Conservation (phyloP, 1,140 invertebrate species). For the Penaeus vannamei region DNA sequence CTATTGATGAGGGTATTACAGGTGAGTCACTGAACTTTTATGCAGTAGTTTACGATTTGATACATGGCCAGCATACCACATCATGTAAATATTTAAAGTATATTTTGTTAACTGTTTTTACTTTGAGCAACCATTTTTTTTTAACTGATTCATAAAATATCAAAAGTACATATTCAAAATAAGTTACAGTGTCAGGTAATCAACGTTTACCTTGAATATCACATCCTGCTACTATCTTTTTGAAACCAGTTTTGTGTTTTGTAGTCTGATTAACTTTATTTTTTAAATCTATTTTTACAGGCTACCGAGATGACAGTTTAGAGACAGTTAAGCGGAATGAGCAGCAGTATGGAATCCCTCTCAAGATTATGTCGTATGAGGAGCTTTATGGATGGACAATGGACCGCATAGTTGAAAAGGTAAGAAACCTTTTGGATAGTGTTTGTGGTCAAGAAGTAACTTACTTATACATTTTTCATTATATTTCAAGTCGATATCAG, state of each 20-base stretch:
- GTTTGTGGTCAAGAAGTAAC: not conserved
- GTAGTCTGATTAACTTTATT: not conserved
- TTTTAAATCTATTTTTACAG: slow-evolving; percentile 70
- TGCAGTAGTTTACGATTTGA: not conserved
- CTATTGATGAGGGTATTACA: slow-evolving; percentile 79
- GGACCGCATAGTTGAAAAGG: slow-evolving; percentile 96
- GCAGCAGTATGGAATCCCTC: slow-evolving; percentile 92
- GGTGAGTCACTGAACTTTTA: slow-evolving; percentile 41
- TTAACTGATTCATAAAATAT: slow-evolving; percentile 58
- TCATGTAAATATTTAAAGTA: not conserved
- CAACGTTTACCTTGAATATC: too few species aligned
- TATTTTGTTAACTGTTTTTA: not conserved
- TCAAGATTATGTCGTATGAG: slow-evolving; percentile 98
- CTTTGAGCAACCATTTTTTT: slow-evolving; percentile 62
- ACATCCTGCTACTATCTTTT: too few species aligned
- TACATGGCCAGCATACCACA: not conserved
- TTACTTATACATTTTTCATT: not conserved
- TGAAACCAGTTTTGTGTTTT: not conserved
- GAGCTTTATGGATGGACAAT: slow-evolving; percentile 99
- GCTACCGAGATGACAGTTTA: slow-evolving; percentile 97
- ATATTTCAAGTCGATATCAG: too few species aligned
- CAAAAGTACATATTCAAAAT: too few species aligned
- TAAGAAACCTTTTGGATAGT: slow-evolving; percentile 67
- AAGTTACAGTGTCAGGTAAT: too few species aligned
- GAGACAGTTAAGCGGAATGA: slow-evolving; percentile 96